These are phyloP conservation scores for Scomber japonicus DNA, from an alignment of 2,113 vertebrate species.

Conservation along the genomic window DNA sequence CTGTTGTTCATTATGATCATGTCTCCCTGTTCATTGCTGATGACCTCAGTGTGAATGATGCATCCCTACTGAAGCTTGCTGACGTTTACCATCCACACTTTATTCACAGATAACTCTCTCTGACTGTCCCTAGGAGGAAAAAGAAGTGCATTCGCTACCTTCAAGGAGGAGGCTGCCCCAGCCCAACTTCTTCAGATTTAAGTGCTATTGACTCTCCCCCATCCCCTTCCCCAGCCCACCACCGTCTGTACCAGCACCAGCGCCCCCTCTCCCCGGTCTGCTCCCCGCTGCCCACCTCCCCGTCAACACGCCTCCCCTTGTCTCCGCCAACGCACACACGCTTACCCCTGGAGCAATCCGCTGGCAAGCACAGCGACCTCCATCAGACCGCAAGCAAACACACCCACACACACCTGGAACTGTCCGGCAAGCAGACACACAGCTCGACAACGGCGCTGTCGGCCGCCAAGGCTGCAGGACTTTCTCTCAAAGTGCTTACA, in stretches of 20 bases:
- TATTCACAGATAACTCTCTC: slow-evolving; percentile 96
- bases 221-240: slow-evolving; percentile 82
- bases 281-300: slow-evolving; percentile 81
- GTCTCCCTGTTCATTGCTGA: slow-evolving; percentile 39
- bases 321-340: slow-evolving; percentile 73
- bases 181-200: slow-evolving; percentile 98
- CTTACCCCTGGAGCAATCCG: slow-evolving; percentile 50
- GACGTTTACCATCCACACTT: slow-evolving; percentile 88
- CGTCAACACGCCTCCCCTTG: slow-evolving; percentile 74
- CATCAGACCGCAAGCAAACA: slow-evolving; percentile 52
- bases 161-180: slow-evolving; percentile 96
- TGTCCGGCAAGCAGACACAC: slow-evolving; percentile 64
- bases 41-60: slow-evolving; percentile 63
- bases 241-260: slow-evolving; percentile 63
- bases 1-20: slow-evolving; percentile 20
- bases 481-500: slow-evolving; percentile 80
- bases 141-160: slow-evolving; percentile 99
- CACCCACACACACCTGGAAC: slow-evolving; percentile 76
- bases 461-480: slow-evolving; percentile 76
- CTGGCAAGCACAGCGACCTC: slow-evolving; percentile 72
- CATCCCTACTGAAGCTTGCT: slow-evolving; percentile 74
- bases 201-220: slow-evolving; percentile 95
- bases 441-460: slow-evolving; percentile 70
- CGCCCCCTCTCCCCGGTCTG: slow-evolving; percentile 71
- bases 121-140: slow-evolving; percentile 99